Evolutionary conservation across 2,888 invertebrate species (phyloP).

Genomic region (Flexamia atlantica): DNA sequence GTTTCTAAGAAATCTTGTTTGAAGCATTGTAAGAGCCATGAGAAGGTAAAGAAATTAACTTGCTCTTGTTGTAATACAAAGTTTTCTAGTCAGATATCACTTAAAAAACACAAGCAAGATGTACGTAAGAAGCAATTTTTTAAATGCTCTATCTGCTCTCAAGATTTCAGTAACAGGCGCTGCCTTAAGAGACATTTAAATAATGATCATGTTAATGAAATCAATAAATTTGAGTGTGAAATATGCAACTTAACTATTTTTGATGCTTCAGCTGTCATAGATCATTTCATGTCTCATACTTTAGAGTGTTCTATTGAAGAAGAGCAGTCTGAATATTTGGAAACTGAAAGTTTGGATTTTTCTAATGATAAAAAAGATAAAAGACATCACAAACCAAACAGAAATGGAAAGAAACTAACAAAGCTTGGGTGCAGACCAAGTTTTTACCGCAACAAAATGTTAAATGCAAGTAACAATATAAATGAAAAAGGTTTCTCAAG

Average conservation of each 20-base stretch:
- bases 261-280: not conserved
- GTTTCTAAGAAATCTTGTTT: not conserved
- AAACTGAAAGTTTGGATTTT: not conserved
- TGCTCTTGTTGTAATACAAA: not conserved
- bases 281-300: not conserved
- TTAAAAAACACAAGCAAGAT: not conserved
- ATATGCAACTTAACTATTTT: not conserved
- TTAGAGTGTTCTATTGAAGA: not conserved
- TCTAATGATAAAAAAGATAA: not conserved
- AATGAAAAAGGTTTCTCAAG: not conserved
- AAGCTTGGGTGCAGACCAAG: not conserved
- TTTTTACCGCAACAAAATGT: not conserved
- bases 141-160: not conserved
- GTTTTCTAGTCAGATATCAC: not conserved
- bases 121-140: not conserved
- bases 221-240: not conserved
- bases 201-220: not conserved
- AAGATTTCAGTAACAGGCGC: not conserved
- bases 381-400: not conserved
- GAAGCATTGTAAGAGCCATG: not conserved
- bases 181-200: not conserved
- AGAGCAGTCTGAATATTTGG: not conserved
- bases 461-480: not conserved
- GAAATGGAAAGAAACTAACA: not conserved
- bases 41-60: not conserved